Conservation (phyloP, 2,797 vertebrate species). For the Crenuchus spilurus region DNA sequence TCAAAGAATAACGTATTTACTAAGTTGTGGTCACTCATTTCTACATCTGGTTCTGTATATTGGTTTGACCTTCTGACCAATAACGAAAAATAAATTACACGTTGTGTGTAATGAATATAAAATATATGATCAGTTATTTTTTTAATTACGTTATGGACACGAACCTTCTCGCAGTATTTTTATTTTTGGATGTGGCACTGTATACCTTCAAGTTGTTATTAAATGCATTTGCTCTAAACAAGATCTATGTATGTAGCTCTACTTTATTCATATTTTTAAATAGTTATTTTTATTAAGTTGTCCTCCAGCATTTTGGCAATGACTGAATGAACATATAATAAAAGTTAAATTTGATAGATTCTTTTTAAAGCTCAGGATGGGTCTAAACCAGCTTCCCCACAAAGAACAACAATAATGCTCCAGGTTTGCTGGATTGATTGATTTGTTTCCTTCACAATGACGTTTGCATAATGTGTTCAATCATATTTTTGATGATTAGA, state of each 20-base stretch:
- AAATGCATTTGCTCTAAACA: not conserved
- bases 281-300: constrained; percentile 1
- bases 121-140: no score
- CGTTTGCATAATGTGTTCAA: not conserved
- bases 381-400: no score
- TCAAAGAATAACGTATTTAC: no score
- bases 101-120: no score
- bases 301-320: constrained; percentile 9
- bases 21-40: no score
- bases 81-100: no score
- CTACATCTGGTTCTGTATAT: no score
- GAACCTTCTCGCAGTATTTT: no score
- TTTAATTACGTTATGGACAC: no score
- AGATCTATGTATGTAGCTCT: constrained; percentile 8
- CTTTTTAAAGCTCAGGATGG: not conserved
- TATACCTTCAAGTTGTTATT: constrained; percentile 22
- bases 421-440: not conserved
- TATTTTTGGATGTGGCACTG: no score
- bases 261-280: not conserved
- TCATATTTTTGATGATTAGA: not conserved
- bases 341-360: not conserved
- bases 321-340: constrained; percentile 31
- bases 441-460: not conserved
- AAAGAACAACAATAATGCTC: no score
- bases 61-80: no score